A percentile compares a stretch with the other conserved stretches of the same genome.
Evolutionary conservation across 2,797 vertebrate species (phyloP).

Genomic region (Ibycter americanus): DNA sequence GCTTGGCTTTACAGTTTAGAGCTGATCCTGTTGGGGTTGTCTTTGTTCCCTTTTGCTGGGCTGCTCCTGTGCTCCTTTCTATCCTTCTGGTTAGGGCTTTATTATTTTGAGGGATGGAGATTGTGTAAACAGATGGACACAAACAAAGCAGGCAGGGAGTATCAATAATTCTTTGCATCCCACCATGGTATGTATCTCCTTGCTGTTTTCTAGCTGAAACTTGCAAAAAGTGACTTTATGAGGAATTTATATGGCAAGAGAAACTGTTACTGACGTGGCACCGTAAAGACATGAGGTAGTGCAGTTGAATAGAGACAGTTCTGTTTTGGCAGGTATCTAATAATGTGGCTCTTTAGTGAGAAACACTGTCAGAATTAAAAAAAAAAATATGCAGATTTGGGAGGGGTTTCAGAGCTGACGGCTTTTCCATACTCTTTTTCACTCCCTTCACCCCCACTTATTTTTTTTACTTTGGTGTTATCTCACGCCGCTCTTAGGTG

Average conservation of each 20-base stretch:
- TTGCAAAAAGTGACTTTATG: accelerated
- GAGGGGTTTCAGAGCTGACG: neutral
- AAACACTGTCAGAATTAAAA: neutral
- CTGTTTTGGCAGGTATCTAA: neutral
- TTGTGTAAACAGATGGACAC: neutral
- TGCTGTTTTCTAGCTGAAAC: neutral
- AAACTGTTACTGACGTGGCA: accelerated
- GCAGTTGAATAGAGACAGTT: neutral
- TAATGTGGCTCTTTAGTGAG: neutral
- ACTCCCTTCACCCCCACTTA: neutral
- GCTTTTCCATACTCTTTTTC: neutral
- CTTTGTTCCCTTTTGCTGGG: neutral
- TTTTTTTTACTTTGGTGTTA: neutral
- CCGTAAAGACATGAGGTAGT: neutral
- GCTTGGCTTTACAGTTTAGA: neutral
- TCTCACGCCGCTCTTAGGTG: neutral
- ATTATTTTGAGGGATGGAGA: neutral
- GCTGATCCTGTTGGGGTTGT: neutral
- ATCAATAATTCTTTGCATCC: neutral
- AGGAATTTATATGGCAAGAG: neutral
- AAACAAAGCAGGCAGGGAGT: neutral
- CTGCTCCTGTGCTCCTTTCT: neutral
- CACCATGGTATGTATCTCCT: neutral
- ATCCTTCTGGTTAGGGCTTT: neutral
- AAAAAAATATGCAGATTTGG: neutral